Evolutionary conservation across 2,113 vertebrate species (phyloP).

Genomic region (Ibidorhyncha struthersii): DNA sequence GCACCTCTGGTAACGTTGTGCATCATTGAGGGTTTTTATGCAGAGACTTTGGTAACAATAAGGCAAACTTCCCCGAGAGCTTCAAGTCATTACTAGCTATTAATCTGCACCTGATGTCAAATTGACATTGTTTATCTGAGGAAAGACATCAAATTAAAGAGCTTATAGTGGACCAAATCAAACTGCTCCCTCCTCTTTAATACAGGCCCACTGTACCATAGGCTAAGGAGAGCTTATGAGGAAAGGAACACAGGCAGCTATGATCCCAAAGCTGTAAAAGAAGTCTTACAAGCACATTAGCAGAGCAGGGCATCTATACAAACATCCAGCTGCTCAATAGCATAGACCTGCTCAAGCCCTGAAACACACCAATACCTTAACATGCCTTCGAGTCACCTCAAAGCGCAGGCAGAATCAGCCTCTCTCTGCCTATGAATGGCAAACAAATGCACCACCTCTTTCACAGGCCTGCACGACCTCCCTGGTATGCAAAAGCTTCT

Average conservation of each 20-base stretch:
- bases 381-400: neutral
- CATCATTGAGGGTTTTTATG: neutral
- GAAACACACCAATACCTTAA: rapidly evolving
- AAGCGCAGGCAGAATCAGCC: neutral
- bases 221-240: neutral
- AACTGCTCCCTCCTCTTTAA: neutral
- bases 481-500: neutral
- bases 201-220: rapidly evolving
- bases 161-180: neutral
- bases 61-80: neutral
- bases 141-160: neutral
- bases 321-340: neutral
- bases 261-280: neutral
- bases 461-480: neutral
- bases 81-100: neutral
- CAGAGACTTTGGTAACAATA: neutral
- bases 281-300: neutral
- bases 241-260: neutral
- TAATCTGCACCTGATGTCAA: neutral
- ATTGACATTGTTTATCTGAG: neutral
- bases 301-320: neutral
- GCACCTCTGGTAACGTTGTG: rapidly evolving
- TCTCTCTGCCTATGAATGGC: neutral
- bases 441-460: neutral
- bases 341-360: neutral